Evolutionary conservation across 2,888 invertebrate species (phyloP).

Genomic region (Hypena proboscidalis): DNA sequence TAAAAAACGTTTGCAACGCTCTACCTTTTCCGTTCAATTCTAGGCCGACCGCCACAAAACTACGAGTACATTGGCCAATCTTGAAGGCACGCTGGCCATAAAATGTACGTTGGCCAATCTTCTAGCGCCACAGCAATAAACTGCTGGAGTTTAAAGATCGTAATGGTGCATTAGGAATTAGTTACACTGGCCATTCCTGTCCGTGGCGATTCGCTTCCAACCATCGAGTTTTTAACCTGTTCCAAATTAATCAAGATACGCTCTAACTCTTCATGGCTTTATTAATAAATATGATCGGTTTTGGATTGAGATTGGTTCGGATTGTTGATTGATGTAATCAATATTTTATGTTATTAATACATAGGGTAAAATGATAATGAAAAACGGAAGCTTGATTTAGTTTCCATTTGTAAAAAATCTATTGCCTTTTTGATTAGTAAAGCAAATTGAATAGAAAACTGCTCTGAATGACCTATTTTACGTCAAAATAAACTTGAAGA

Average conservation of each 20-base stretch:
- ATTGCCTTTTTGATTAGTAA: too few species aligned
- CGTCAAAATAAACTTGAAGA: too few species aligned
- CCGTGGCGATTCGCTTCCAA: slow-evolving; percentile 16
- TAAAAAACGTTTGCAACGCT: neutral
- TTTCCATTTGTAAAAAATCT: too few species aligned
- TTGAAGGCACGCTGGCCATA: slow-evolving; percentile 5
- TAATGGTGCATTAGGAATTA: slow-evolving; percentile 21
- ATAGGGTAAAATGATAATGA: too few species aligned
- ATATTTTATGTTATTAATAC: too few species aligned
- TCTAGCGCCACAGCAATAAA: slow-evolving; percentile 17
- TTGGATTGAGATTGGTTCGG: neutral
- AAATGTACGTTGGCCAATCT: slow-evolving; percentile 13
- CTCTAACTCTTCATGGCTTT: slow-evolving; percentile 2
- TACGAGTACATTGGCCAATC: slow-evolving; percentile 6
- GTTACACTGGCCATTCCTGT: slow-evolving; percentile 16
- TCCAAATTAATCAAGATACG: slow-evolving; percentile 11
- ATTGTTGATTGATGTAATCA: neutral
- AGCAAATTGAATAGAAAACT: too few species aligned
- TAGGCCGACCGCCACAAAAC: slow-evolving; percentile 3
- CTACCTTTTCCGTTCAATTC: slow-evolving; percentile 5
- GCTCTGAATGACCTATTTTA: too few species aligned
- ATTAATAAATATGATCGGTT: slow-evolving; percentile 1
- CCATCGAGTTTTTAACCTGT: slow-evolving; percentile 12
- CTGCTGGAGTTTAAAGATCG: slow-evolving; percentile 14
- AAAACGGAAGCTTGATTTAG: too few species aligned